phyloP scores from a whole-genome alignment of 2,113 vertebrate species.

The Ifrita kowaldi region DNA sequence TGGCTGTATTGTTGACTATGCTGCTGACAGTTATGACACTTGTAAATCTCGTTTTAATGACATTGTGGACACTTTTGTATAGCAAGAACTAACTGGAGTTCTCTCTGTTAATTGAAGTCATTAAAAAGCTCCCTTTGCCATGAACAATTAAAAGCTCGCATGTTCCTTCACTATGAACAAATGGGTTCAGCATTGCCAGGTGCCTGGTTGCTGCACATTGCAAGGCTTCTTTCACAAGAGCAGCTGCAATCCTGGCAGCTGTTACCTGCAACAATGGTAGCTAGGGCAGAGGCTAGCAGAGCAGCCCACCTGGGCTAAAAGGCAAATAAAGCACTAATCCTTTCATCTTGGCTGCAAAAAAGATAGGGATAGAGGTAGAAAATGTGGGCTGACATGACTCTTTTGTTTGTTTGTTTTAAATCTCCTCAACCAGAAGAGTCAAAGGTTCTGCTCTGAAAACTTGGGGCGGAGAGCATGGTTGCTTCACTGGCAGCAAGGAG shows the following conservation, averaged over 20 bases:
- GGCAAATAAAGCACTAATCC: not conserved
- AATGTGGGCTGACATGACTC: not conserved
- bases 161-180: slow-evolving; percentile 55
- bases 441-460: not conserved
- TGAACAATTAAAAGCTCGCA: slow-evolving; percentile 53
- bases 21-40: slow-evolving; percentile 65
- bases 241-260: not conserved
- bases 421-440: not conserved
- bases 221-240: not conserved
- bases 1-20: slow-evolving; percentile 61
- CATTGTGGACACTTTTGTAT: slow-evolving; percentile 66
- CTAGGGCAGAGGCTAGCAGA: not conserved
- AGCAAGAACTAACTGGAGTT: slow-evolving; percentile 68
- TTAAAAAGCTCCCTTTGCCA: slow-evolving; percentile 70
- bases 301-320: not conserved
- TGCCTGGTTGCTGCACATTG: not conserved
- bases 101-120: slow-evolving; percentile 68
- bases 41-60: slow-evolving; percentile 70
- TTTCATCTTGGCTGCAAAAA: not conserved
- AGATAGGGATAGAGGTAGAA: not conserved
- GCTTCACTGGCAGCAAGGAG: not conserved
- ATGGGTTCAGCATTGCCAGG: not conserved
- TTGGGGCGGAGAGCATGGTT: not conserved
- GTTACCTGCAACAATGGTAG: not conserved
- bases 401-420: not conserved